These are phyloP conservation scores for Aphodius granarius DNA, from an alignment of 2,888 invertebrate genomes.

Conservation along the genomic window DNA sequence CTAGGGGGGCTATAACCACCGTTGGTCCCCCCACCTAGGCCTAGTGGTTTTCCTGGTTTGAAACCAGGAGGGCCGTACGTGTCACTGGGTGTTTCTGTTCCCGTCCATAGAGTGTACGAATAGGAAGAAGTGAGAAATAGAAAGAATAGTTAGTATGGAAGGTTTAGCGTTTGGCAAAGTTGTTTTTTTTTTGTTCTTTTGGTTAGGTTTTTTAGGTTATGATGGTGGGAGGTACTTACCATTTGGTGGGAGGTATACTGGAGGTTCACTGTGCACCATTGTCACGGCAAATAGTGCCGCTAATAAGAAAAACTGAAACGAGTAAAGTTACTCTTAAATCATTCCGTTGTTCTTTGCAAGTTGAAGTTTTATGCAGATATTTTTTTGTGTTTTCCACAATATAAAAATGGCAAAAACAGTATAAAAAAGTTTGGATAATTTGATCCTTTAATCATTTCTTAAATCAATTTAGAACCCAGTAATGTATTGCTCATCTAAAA, in stretches of 20 bases:
- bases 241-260: constrained; percentile 25
- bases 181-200: background rate
- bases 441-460: no score
- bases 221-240: constrained; percentile 19
- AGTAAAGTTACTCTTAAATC: background rate
- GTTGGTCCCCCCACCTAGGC: constrained; percentile 47
- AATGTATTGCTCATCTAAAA: no score
- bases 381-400: no score
- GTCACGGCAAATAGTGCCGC: constrained; percentile 22
- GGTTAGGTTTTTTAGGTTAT: constrained; percentile 1
- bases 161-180: background rate
- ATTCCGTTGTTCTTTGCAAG: no score
- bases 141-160: constrained; percentile 1
- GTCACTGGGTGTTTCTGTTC: constrained; percentile 45
- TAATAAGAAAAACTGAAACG: constrained; percentile 21
- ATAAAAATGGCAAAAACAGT: no score
- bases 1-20: constrained; percentile 37
- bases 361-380: no score
- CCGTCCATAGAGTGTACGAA: background rate
- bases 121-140: constrained; percentile 32
- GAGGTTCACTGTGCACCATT: constrained; percentile 24
- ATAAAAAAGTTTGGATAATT: no score
- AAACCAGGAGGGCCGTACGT: constrained; percentile 47
- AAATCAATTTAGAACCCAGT: no score
- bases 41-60: constrained; percentile 44